Evolutionary conservation across 2,113 vertebrate species (phyloP), one percentile per base, ranked within the genome.

Genomic region (Ivindomyrus marchei): DNA sequence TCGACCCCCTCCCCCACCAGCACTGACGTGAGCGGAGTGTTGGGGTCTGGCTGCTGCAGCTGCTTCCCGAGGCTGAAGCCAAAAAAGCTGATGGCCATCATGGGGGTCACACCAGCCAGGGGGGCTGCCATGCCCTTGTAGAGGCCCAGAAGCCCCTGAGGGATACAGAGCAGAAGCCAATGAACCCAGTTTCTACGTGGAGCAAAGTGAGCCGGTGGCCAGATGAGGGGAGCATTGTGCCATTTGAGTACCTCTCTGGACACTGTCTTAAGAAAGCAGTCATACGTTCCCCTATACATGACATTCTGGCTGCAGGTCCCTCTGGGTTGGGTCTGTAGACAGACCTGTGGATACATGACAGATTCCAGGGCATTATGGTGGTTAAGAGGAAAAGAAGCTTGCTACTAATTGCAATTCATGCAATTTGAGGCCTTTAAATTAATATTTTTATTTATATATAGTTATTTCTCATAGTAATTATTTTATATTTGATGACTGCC

Each of bases 51-150:
- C 93, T 96, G 96, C 88, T 95, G 95, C 5, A 97, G 93, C 90
- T 95, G 95, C 91, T 96, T 96, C 13, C 96, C 96, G 24, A 97
- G 85, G 47, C 95, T 95, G 46, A 95, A 96, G 31, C 95, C 95
- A n/a, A 96, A 95, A 93, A 97, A 97, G 45, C 95, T 94, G 92
- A 97, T 93, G 53, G 96, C 96, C 95, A 96, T 96, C 94, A 97
- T 96, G 0, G 96, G 96, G 56, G 95, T 95, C 21, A 95, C 94
- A 1, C 95, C 94, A 0, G 94, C 94, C 90, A 97, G 92, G 0
- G 96, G 96, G 9, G 95, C 96, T 0, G 94, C 95, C 96, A 97
- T 96, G 0, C 96, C 96, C 91, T 94, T 97, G 90, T 97, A 97
- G 11, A 97, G 93, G 4, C 96, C 96, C 36, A 94, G 89, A 46